Evolutionary conservation across 2,113 vertebrate species (phyloP).

Genomic region (Cochlearius cochlearius): DNA sequence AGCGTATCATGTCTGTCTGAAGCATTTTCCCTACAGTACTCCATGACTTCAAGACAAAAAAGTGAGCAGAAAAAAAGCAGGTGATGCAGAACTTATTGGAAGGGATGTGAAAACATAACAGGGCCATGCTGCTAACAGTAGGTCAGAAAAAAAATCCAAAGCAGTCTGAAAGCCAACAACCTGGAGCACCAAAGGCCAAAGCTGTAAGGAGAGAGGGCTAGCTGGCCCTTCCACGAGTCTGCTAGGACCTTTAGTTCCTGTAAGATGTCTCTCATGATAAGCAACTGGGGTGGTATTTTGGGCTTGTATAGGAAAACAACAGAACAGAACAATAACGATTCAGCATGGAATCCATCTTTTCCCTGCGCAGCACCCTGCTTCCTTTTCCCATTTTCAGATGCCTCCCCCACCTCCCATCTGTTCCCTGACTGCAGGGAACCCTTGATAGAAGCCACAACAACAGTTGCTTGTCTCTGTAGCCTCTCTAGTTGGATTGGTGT

Average conservation of each 20-base stretch:
- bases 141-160: neutral
- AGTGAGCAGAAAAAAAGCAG: neutral
- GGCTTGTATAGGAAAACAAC: neutral
- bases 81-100: neutral
- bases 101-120: neutral
- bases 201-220: neutral
- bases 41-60: neutral
- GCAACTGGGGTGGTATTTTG: neutral
- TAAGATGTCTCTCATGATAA: neutral
- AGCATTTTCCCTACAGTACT: neutral
- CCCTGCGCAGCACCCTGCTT: neutral
- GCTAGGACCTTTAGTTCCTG: neutral
- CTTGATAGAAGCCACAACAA: neutral
- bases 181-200: neutral
- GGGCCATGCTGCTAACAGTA: neutral
- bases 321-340: neutral
- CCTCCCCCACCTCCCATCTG: neutral
- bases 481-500: neutral
- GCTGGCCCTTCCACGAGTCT: fast-evolving
- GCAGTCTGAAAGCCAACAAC: neutral
- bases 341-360: neutral
- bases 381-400: neutral
- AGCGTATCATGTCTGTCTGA: neutral
- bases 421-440: neutral
- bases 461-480: neutral